Base-by-base conservation (phyloP, 2,888 invertebrate species). In the Drosophila hamatofila region DNA sequence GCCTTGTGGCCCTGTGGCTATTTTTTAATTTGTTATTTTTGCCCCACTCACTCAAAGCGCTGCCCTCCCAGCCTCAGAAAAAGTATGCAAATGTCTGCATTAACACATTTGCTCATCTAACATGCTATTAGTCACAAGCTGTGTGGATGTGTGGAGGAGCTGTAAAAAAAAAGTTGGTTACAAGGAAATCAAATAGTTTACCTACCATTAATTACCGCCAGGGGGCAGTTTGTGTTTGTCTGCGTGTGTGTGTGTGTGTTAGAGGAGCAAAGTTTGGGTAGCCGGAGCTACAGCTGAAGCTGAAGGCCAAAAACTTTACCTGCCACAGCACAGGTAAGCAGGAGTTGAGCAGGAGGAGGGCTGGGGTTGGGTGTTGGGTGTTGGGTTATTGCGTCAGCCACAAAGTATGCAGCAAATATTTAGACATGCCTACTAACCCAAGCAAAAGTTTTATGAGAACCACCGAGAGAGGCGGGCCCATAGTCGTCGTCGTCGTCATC, bases 181-280 rank as follows among this genome's bases (percentile, higher is more conserved):
- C 84, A 83, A 84, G 79, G 72, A 86, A 83, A 83, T 87, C 87
- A 83, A 86, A 87, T 84, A 87, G 88, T 87, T 87, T 86, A 81
- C 81, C 70, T 83, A 72, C 79, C 88, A 83, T 84, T 83, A 83
- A 83, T 83, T 83, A 83, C 72, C 64, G 72, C 81, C 65, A 65
- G 62, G 83, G 81, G 86, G 83, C 81, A 80, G 87, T 79, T 72
- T 61, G 37, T 67, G 21, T 72, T 61, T 59, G 23, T 51, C 33
- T 63, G 37, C 46, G 23, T 41, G 55, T 61, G 39, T 39, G 56
- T 46, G 21, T 33, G 56, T 42, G 55, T 16, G 51, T 18, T 8
- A 27, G 41, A n/a, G 42, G 54, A 46, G 35, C 46, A 72, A 81
- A 78, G 58, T 80, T 81, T 75, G 63, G 37, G 57, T 65, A 60